phyloP scores from a whole-genome alignment of 2,888 invertebrate species.

The Nemoura dubitans region DNA sequence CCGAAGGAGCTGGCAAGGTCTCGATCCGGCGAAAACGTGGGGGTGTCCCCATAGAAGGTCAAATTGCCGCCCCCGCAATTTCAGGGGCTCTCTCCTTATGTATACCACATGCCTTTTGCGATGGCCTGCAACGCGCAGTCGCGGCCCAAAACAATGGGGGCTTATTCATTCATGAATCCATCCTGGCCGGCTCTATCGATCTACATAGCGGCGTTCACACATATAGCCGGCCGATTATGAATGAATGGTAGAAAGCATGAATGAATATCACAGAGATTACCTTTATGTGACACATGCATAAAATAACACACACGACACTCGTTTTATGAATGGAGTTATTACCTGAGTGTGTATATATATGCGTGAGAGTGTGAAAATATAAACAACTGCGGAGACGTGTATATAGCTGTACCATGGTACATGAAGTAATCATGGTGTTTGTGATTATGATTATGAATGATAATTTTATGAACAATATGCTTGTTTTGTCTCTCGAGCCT shows the following conservation, averaged over 20 bases:
- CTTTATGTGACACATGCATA: constrained; percentile 59
- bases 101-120: not conserved
- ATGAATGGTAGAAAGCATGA: constrained; percentile 15
- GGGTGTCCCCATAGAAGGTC: not conserved
- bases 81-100: not conserved
- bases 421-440: not conserved
- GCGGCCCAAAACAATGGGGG: not conserved
- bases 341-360: not conserved
- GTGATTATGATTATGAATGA: not conserved
- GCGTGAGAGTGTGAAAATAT: not conserved
- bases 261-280: not conserved
- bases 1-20: too few relatives aligned
- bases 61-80: not conserved
- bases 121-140: not conserved
- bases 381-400: too few relatives aligned
- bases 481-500: too few relatives aligned
- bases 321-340: not conserved
- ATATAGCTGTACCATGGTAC: too few relatives aligned
- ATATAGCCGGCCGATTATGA: constrained; percentile 1
- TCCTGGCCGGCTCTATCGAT: not conserved
- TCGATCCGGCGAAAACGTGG: not conserved
- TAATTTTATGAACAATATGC: not conserved
- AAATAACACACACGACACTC: not conserved
- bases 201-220: not conserved
- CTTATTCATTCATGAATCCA: constrained; percentile 17